Evolutionary conservation across 2,113 vertebrate genomes (phyloP).

Genomic region (Pomatorhinus ruficollis): DNA sequence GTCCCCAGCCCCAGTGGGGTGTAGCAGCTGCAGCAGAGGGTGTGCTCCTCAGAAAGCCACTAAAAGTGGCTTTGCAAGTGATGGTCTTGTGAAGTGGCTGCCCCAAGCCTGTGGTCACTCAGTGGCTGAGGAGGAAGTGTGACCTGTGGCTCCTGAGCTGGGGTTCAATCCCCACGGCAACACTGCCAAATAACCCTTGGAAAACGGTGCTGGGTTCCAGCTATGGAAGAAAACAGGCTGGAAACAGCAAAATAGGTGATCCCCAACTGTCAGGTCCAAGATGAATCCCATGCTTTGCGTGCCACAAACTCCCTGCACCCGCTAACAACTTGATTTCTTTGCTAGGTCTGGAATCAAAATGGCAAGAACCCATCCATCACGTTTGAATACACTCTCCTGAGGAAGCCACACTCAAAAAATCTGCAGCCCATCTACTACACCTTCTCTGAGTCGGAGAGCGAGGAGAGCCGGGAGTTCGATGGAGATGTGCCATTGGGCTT

Average conservation of each 20-base stretch:
- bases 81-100: neutral
- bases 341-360: conserved; percentile 94
- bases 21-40: neutral
- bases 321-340: neutral
- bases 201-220: neutral
- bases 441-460: conserved; percentile 78
- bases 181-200: neutral
- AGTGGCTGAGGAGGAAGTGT: accelerated
- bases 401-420: conserved; percentile 79
- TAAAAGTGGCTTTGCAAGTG: neutral
- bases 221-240: neutral
- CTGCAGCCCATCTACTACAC: conserved; percentile 82
- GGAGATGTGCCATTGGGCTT: conserved; percentile 65
- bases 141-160: neutral
- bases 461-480: conserved; percentile 76
- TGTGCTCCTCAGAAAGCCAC: neutral
- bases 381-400: conserved; percentile 91
- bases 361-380: conserved; percentile 93
- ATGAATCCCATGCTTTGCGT: neutral
- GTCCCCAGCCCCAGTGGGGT: neutral
- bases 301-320: neutral
- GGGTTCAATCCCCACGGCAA: neutral
- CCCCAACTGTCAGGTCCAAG: neutral
- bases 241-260: neutral
- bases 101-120: neutral